Base-by-base conservation (phyloP, 2,888 invertebrate genomes). In the Graphium colonna region DNA sequence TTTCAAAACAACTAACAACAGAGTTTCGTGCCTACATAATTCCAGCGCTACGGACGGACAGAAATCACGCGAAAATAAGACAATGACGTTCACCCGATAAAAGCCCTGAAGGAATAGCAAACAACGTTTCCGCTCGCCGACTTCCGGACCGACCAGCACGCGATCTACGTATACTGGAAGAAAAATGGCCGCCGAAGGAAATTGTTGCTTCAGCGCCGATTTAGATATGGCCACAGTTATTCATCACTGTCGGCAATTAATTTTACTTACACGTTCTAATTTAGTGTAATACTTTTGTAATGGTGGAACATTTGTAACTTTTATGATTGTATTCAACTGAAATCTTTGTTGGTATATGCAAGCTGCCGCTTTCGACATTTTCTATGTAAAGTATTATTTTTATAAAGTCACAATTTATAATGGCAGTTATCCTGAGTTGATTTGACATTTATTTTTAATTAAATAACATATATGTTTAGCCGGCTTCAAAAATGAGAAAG, bases 71-170 rank as follows among this genome's bases (percentile, higher is more conserved):
- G 26, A 45, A 53, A 55, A 68, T 68, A 69, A 64, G 67, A 63
- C 61, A 65, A 62, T 61, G 63, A 63, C 65, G 65, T 65, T 64
- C 63, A 67, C 62, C 60, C 60, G 55, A 56, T 56, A 56, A 58
- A 67, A 65, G 63, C 65, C 69, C 71, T 68, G 61, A 58, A 66
- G 69, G 72, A 69, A 71, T 65, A 63, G 68, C 64, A 66, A 63
- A 67, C 71, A 66, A 64, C 63, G 62, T 72, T 77, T 81, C 80
- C 81, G 77, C 71, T 72, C 68, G 69, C 63, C 62, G 65, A 65
- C 60, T 74, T 77, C 72, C 73, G 63, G 58, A 65, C 56, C 61
- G 64, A 60, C 50, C 62, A 68, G 68, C 79, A 79, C 77, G 79
- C 77, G 62, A 77, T 62, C 57, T 66, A 52, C 57, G 60, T 57